phyloP scores from a whole-genome alignment of 2,113 vertebrate genomes.

The Hydropotes inermis region DNA sequence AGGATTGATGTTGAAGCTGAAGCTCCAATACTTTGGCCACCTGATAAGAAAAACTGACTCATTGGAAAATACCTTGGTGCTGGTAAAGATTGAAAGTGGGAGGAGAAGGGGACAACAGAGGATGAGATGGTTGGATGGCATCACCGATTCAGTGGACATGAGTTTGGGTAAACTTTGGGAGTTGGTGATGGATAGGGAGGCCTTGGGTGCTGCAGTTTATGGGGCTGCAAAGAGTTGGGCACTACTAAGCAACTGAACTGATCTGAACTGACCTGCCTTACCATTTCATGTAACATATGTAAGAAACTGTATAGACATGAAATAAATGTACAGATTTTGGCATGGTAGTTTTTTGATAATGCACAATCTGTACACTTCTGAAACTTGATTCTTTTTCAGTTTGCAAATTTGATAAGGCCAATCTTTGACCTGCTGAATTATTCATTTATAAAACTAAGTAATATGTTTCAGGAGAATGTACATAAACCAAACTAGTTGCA shows the following conservation, averaged over 20 bases:
- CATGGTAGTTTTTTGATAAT: not conserved
- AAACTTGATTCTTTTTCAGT: not conserved
- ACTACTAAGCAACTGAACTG: too few species aligned
- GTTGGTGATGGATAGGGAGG: not conserved
- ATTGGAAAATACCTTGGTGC: not conserved
- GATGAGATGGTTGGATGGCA: not conserved
- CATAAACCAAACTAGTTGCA: not conserved
- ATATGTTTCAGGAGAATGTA: not conserved
- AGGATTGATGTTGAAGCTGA: not conserved
- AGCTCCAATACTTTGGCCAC: not conserved
- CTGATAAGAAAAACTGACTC: not conserved
- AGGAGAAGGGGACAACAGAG: not conserved
- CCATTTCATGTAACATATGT: not conserved
- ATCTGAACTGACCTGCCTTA: not conserved
- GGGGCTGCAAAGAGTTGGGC: too few species aligned
- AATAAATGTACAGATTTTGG: not conserved
- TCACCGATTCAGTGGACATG: fast-evolving
- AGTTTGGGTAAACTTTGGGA: not conserved
- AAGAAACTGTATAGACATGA: not conserved
- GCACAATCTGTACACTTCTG: not conserved
- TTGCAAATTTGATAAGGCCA: not conserved
- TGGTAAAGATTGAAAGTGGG: not conserved
- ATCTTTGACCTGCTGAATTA: not conserved
- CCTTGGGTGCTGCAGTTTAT: not conserved
- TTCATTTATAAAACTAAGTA: not conserved